These are phyloP conservation scores for Geotrupes spiniger DNA, from an alignment of 2,888 invertebrate species.

Conservation along the genomic window DNA sequence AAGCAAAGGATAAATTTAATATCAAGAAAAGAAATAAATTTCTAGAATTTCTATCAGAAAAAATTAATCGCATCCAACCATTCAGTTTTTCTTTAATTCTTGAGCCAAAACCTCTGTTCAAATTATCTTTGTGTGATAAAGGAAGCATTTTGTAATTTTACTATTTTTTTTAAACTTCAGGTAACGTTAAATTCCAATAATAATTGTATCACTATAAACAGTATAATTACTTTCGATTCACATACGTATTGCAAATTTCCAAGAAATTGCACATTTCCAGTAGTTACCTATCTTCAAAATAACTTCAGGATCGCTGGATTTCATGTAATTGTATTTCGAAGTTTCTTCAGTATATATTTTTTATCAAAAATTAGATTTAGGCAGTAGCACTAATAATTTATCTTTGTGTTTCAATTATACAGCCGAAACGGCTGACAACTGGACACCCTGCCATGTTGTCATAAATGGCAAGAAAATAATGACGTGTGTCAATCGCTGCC, in stretches of 20 bases:
- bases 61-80: slow-evolving; percentile 81
- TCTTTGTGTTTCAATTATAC: slow-evolving; percentile 10
- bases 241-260: no score
- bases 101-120: slow-evolving; percentile 59
- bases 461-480: slow-evolving; percentile 13
- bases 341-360: no score
- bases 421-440: slow-evolving; percentile 31
- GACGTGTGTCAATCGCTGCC: slow-evolving; percentile 19
- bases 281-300: no score
- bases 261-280: no score
- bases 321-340: no score
- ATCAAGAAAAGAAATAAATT: slow-evolving; percentile 91
- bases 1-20: slow-evolving; percentile 93
- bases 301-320: no score
- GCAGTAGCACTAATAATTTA: slow-evolving; percentile 6
- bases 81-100: slow-evolving; percentile 71
- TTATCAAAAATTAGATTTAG: slow-evolving; percentile 1
- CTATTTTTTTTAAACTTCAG: no score
- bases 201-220: no score
- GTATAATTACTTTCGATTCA: no score
- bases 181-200: no score
- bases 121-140: slow-evolving; percentile 67
- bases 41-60: slow-evolving; percentile 89
- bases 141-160: slow-evolving; percentile 64
- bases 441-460: slow-evolving; percentile 28